These are phyloP conservation scores for Cosmorhoe ocellata DNA, from an alignment of 2,888 invertebrate genomes.

Conservation along the genomic window DNA sequence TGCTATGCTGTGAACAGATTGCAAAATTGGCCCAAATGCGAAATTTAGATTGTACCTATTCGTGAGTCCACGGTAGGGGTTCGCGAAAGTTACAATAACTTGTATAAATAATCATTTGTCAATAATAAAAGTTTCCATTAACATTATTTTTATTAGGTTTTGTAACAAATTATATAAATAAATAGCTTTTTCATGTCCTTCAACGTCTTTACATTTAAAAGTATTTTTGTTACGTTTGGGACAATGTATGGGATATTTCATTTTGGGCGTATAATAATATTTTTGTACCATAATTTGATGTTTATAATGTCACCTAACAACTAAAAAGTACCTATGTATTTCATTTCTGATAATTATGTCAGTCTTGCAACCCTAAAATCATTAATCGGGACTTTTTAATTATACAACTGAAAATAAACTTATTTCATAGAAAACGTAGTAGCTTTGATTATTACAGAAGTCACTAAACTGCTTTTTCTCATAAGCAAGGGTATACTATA, in stretches of 20 bases:
- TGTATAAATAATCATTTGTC: neutral
- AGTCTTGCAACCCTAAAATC: slow-evolving; percentile 12
- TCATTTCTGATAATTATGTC: slow-evolving; percentile 15
- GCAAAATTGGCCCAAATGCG: too few species aligned
- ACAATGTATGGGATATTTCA: neutral
- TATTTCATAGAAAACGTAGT: neutral
- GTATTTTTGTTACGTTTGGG: slow-evolving; percentile 18
- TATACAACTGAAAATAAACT: neutral
- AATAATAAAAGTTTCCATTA: slow-evolving; percentile 10
- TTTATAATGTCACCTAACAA: slow-evolving; percentile 3
- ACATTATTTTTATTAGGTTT: slow-evolving; percentile 30
- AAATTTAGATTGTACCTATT: too few species aligned
- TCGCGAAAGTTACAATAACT: too few species aligned
- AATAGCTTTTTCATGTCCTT: neutral
- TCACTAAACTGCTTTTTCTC: slow-evolving; percentile 8
- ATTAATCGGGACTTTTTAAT: slow-evolving; percentile 10
- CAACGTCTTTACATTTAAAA: slow-evolving; percentile 2
- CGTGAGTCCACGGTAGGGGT: too few species aligned
- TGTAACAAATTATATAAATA: slow-evolving; percentile 28
- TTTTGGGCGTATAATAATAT: slow-evolving; percentile 8
- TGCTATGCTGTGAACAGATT: too few species aligned
- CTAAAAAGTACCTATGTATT: slow-evolving; percentile 1
- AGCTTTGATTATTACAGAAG: slow-evolving; percentile 4
- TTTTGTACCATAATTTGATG: slow-evolving; percentile 12
- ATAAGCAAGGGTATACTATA: neutral